Conservation (phyloP, 2,888 invertebrate genomes). For the Ecdyonurus torrentis region DNA sequence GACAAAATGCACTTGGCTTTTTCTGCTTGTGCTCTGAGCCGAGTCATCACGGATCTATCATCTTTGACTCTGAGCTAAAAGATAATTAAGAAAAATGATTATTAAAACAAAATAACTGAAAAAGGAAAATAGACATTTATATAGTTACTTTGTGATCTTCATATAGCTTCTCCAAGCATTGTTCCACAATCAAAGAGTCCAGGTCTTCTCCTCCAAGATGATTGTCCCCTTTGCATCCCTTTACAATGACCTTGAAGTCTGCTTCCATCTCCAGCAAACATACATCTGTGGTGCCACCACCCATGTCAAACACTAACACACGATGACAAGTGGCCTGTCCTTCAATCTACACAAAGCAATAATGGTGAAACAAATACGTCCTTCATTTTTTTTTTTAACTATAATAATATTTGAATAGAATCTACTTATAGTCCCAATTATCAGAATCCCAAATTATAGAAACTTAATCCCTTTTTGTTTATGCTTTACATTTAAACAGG, state of each 20-base stretch:
- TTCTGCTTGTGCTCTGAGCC: not conserved
- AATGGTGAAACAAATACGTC: no score
- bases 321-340: not conserved
- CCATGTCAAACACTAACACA: not conserved
- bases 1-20: not conserved
- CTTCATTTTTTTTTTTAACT: no score
- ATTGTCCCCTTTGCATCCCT: not conserved
- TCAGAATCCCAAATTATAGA: no score
- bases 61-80: not conserved
- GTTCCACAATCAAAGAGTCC: not conserved
- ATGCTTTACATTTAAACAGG: no score
- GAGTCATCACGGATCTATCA: not conserved
- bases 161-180: not conserved
- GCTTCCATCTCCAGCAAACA: not conserved
- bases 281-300: not conserved
- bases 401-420: no score
- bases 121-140: not conserved
- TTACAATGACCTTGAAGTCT: not conserved
- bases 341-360: no score
- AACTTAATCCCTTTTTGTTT: no score
- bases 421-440: no score
- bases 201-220: not conserved
- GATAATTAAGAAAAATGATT: not conserved
- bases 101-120: not conserved
- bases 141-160: not conserved